phyloP scores from a whole-genome alignment of 2,797 vertebrate genomes.

The Lithobates pipiens region DNA sequence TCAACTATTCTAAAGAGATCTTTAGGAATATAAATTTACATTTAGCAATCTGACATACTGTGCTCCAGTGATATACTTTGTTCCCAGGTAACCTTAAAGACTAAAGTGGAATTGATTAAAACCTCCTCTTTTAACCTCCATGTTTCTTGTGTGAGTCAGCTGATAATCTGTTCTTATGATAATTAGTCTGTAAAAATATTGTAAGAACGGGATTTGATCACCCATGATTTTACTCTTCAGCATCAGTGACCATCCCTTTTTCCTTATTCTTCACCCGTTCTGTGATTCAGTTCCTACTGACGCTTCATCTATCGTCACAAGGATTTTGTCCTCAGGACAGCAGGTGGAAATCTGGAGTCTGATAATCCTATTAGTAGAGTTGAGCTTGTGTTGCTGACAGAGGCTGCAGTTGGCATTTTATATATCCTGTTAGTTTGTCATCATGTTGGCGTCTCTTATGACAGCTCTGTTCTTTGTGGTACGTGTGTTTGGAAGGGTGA shows the following conservation, averaged over 20 bases:
- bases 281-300: background rate
- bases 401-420: background rate
- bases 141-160: background rate
- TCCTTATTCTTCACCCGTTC: background rate
- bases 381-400: constrained; percentile 31
- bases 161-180: too few relatives aligned
- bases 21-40: too few relatives aligned
- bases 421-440: constrained; percentile 8
- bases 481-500: constrained; percentile 81
- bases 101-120: background rate
- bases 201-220: too few relatives aligned
- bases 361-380: constrained; percentile 54
- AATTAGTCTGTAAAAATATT: too few relatives aligned
- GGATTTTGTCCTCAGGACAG: constrained; percentile 50
- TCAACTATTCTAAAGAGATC: too few relatives aligned
- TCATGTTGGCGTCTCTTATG: constrained; percentile 87
- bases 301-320: constrained; percentile 4
- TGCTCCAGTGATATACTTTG: background rate
- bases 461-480: constrained; percentile 85
- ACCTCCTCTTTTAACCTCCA: too few relatives aligned
- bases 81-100: background rate
- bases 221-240: background rate
- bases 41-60: too few relatives aligned
- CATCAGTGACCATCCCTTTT: background rate
- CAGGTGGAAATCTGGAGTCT: constrained; percentile 37